A percentile compares a stretch with the other conserved stretches of the same genome.
Evolutionary conservation across 2,888 invertebrate species (phyloP).

Genomic region (Stenurella melanura): DNA sequence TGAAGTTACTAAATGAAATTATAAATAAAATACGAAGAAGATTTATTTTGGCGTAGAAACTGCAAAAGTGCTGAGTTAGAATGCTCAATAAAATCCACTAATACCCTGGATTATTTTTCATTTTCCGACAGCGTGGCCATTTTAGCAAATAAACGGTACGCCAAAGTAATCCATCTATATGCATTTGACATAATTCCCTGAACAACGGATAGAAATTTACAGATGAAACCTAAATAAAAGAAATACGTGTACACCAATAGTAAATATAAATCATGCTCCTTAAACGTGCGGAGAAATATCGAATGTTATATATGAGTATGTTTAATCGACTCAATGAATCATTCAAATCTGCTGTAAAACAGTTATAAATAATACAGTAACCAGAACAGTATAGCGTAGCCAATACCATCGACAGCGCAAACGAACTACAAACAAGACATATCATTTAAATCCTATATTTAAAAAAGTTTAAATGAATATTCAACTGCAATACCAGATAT

Average conservation of each 20-base stretch:
- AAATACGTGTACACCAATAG: constrained; percentile 48
- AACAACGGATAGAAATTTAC: constrained; percentile 24
- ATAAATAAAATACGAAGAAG: not conserved
- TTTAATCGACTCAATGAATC: constrained; percentile 66
- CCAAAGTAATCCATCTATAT: constrained; percentile 13
- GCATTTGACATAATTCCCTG: constrained; percentile 25
- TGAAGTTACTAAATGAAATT: not conserved
- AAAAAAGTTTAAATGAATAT: not conserved
- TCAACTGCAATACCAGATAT: not conserved
- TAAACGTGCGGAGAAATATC: constrained; percentile 61
- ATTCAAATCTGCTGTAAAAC: constrained; percentile 63
- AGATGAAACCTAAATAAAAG: constrained; percentile 41
- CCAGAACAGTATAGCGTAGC: constrained; percentile 15
- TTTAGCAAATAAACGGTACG: constrained; percentile 23
- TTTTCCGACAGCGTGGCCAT: not conserved
- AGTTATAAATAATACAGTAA: constrained; percentile 60
- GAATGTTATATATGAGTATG: constrained; percentile 60
- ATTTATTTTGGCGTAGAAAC: not conserved
- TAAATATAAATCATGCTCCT: constrained; percentile 62
- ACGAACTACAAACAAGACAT: not conserved
- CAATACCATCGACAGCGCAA: not conserved
- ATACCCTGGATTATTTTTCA: constrained; percentile 12
- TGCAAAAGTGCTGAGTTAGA: not conserved
- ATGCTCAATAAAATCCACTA: constrained; percentile 21
- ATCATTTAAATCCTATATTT: not conserved